Conservation (phyloP, 2,888 invertebrate species). For the Margaritifera margaritifera region DNA sequence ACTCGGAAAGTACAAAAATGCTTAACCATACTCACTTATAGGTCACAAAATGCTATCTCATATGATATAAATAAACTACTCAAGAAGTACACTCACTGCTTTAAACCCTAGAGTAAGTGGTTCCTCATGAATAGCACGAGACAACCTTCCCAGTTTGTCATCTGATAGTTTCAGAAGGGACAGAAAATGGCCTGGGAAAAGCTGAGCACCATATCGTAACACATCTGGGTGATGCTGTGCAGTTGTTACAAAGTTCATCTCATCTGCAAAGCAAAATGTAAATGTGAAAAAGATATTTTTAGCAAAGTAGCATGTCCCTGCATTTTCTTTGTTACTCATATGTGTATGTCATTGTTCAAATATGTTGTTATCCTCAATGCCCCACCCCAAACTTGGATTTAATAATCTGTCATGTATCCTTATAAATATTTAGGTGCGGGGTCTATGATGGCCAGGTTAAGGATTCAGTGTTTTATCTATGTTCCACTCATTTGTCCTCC, state of each 20-base stretch:
- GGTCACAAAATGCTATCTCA: too few species aligned
- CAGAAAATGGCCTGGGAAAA: constrained; percentile 53
- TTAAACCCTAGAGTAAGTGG: constrained; percentile 61
- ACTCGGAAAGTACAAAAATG: neutral
- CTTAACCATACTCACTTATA: neutral
- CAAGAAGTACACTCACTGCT: constrained; percentile 35
- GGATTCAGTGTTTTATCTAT: too few species aligned
- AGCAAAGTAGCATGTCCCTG: neutral
- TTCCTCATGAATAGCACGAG: constrained; percentile 35
- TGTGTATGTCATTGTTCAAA: too few species aligned
- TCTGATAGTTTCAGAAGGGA: constrained; percentile 27
- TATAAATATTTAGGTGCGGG: too few species aligned
- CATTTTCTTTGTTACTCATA: too few species aligned
- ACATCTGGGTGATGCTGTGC: constrained; percentile 39
- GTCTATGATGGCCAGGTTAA: too few species aligned
- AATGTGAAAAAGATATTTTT: neutral
- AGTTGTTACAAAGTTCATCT: constrained; percentile 30
- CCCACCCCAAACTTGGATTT: too few species aligned
- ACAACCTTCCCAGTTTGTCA: constrained; percentile 24
- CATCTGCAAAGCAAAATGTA: constrained; percentile 26
- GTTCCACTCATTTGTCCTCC: too few species aligned
- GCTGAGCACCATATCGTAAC: constrained; percentile 45
- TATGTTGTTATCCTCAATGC: too few species aligned
- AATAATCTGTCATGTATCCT: too few species aligned
- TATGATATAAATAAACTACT: too few species aligned